These are phyloP conservation scores for Rhagologus leucostigma DNA, from an alignment of 2,113 vertebrate genomes.

Conservation along the genomic window DNA sequence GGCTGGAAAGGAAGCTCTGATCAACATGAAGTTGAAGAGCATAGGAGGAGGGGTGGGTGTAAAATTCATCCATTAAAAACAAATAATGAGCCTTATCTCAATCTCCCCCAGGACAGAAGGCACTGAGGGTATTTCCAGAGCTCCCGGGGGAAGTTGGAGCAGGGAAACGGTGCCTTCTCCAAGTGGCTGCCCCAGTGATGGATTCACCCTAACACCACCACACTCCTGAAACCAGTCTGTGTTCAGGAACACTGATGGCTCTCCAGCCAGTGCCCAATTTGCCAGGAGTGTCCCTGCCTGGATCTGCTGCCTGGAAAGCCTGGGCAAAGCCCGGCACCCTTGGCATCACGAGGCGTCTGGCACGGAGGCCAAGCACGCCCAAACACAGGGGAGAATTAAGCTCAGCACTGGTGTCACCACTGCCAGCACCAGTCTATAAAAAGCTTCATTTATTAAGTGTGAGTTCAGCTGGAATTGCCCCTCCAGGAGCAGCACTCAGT, in stretches of 20 bases:
- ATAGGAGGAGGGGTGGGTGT: too few species aligned
- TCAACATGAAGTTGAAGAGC: background rate
- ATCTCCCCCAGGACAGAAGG: background rate
- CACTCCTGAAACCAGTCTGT: background rate
- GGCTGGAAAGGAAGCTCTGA: background rate
- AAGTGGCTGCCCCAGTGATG: accelerated
- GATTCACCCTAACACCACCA: background rate
- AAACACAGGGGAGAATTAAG: background rate
- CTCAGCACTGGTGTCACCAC: background rate
- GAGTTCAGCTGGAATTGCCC: background rate
- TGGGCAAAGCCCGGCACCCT: background rate
- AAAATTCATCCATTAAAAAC: background rate
- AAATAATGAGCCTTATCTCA: background rate
- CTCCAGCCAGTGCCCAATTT: background rate
- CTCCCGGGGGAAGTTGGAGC: accelerated
- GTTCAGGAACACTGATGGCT: background rate
- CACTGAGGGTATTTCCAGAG: background rate
- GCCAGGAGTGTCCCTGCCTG: background rate
- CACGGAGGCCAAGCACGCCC: background rate
- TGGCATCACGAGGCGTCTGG: too few species aligned
- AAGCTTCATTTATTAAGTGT: background rate
- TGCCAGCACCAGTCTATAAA: background rate
- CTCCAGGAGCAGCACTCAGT: background rate
- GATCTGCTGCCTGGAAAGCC: background rate
- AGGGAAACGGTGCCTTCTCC: background rate